phyloP scores from a whole-genome alignment of 1,140 invertebrate species.

The Conopomorpha cramerella region DNA sequence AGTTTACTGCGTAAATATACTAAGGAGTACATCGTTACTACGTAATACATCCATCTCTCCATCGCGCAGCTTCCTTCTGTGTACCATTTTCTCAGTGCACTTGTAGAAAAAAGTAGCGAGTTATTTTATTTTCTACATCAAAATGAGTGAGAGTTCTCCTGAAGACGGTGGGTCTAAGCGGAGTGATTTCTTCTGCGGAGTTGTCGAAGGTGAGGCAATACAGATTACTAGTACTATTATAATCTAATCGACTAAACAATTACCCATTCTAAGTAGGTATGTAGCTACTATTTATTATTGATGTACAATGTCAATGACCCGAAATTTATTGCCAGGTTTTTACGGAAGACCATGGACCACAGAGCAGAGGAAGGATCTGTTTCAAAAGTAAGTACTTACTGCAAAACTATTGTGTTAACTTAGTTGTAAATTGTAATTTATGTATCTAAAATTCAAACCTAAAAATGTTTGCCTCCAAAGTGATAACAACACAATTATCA shows the following conservation, averaged over 20 bases:
- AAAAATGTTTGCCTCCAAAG: no score
- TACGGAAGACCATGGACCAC: conserved; percentile 98
- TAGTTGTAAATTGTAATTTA: no score
- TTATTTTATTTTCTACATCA: conserved; percentile 14
- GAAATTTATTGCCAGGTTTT: conserved; percentile 78
- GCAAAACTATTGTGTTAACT: no score
- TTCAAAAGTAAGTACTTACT: conserved; percentile 78
- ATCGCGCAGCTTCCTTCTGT: no score
- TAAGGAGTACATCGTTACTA: no score
- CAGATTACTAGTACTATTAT: no score
- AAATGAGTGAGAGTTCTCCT: conserved; percentile 45
- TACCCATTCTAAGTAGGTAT: conserved; percentile 13
- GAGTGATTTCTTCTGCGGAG: conserved; percentile 84
- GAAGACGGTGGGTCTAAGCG: conserved; percentile 32
- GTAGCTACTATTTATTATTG: conserved; percentile 5
- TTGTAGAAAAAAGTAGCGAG: no score
- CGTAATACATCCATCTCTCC: no score
- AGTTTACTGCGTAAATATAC: no score
- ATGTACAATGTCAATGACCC: conserved; percentile 37
- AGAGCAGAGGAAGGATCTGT: conserved; percentile 95
- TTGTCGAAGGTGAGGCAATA: conserved; percentile 91
- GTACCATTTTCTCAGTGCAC: no score
- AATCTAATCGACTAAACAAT: conserved; percentile 7
- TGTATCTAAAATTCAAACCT: no score
- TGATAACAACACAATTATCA: no score